Percentiles rank a stretch among this genome's conserved stretches.
phyloP scores from a whole-genome alignment of 2,888 invertebrate genomes.

The Protodeltote pygarga region DNA sequence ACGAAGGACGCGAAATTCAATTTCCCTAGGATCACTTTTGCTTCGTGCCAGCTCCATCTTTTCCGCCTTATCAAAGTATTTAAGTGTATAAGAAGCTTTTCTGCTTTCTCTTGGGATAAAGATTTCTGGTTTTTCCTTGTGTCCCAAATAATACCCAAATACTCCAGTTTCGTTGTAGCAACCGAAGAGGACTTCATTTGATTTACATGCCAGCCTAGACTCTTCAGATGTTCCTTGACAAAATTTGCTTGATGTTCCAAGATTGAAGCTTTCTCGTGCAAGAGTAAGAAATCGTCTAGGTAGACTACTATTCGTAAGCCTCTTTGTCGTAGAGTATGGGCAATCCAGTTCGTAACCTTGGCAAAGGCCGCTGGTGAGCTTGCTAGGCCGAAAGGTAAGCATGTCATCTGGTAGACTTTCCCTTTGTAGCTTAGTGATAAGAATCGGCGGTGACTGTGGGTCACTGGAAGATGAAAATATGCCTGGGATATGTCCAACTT shows the following conservation, averaged over 20 bases:
- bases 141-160: constrained; percentile 31
- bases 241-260: not conserved
- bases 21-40: constrained; percentile 23
- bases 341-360: constrained; percentile 12
- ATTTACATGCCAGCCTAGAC: constrained; percentile 37
- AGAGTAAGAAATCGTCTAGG: constrained; percentile 14
- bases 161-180: constrained; percentile 12
- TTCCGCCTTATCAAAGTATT: not conserved
- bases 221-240: constrained; percentile 5
- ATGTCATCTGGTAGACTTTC: constrained; percentile 10
- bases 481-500: not conserved
- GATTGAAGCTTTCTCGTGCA: constrained; percentile 2
- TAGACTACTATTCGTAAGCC: constrained; percentile 6
- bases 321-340: constrained; percentile 6
- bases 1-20: constrained; percentile 22
- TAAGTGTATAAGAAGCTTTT: not conserved
- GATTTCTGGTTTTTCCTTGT: constrained; percentile 20
- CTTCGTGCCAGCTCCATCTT: constrained; percentile 13
- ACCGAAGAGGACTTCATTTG: constrained; percentile 20
- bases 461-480: constrained; percentile 2
- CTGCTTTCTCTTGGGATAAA: constrained; percentile 11
- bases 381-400: constrained; percentile 11
- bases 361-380: constrained; percentile 8
- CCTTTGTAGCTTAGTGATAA: not conserved
- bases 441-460: not conserved